A percentile compares a stretch with the other conserved stretches of the same genome.
Conservation (phyloP, 1,140 invertebrate genomes). For the Scaptomyza pallida region DNA sequence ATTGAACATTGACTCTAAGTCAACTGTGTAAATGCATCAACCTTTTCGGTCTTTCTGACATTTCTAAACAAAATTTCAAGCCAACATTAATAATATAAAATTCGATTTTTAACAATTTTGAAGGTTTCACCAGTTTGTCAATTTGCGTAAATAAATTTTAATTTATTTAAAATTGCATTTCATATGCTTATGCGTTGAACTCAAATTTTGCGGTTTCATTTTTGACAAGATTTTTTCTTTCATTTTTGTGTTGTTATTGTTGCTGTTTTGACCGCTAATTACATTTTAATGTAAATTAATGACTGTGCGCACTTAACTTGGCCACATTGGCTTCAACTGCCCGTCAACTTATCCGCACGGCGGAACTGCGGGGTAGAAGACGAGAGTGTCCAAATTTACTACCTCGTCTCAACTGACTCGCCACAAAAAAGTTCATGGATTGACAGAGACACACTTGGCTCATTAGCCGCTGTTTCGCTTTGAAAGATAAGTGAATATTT, state of each 20-base stretch:
- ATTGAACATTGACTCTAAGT: too few species aligned
- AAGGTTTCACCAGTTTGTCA: slow-evolving; percentile 1
- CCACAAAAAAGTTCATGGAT: slow-evolving; percentile 47
- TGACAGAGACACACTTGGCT: slow-evolving; percentile 56
- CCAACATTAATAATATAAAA: too few species aligned
- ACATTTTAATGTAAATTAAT: slow-evolving; percentile 81
- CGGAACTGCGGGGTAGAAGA: background rate
- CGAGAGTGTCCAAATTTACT: slow-evolving; percentile 26
- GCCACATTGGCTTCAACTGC: slow-evolving; percentile 42
- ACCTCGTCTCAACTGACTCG: slow-evolving; percentile 49
- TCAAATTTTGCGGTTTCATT: slow-evolving; percentile 63
- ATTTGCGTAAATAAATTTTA: slow-evolving; percentile 32
- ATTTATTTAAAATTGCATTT: slow-evolving; percentile 62
- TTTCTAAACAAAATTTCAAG: too few species aligned
- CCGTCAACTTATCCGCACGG: slow-evolving; percentile 63
- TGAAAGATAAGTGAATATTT: slow-evolving; percentile 60
- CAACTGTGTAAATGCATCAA: too few species aligned
- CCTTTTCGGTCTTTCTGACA: too few species aligned
- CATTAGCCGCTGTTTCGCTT: slow-evolving; percentile 58
- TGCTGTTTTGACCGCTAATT: slow-evolving; percentile 70
- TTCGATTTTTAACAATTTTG: background rate
- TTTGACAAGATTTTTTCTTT: slow-evolving; percentile 15
- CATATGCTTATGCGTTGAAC: slow-evolving; percentile 47
- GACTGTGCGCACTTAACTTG: slow-evolving; percentile 74
- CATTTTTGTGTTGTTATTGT: slow-evolving; percentile 7